phyloP scores from a whole-genome alignment of 1,140 invertebrate species.

The Sminthurinus signatus region DNA sequence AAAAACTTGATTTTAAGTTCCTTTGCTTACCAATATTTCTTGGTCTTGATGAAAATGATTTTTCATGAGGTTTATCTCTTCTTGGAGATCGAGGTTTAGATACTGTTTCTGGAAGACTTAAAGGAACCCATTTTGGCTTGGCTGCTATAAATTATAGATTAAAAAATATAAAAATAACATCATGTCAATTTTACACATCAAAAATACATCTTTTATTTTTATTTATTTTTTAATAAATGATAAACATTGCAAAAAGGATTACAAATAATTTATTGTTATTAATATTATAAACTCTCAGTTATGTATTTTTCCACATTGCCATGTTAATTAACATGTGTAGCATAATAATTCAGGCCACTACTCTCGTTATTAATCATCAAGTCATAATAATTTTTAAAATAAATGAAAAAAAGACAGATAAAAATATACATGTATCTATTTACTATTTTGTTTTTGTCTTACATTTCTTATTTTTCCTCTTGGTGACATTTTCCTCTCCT shows the following conservation, averaged over 20 bases:
- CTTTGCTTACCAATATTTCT: not conserved
- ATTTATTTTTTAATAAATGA: not conserved
- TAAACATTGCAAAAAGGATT: not conserved
- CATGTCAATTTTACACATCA: not conserved
- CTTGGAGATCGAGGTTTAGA: not conserved
- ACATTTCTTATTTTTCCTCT: not conserved
- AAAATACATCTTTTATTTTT: not conserved
- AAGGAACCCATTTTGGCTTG: conserved; percentile 35
- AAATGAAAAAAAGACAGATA: no score
- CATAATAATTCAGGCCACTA: not conserved
- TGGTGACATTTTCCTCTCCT: not conserved
- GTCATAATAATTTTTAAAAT: no score
- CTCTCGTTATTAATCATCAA: no score
- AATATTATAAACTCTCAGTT: not conserved
- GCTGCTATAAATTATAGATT: conserved; percentile 6
- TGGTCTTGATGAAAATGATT: not conserved
- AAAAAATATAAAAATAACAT: not conserved
- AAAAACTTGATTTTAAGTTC: no score
- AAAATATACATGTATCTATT: no score
- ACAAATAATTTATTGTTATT: not conserved
- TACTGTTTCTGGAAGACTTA: conserved; percentile 20
- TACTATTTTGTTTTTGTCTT: no score
- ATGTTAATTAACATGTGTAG: not conserved
- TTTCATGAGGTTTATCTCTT: conserved; percentile 1
- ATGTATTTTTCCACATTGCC: not conserved